Evolutionary conservation across 2,888 invertebrate genomes (phyloP), one percentile per base, ranked within the genome.

Genomic region (Archips xylosteana): DNA sequence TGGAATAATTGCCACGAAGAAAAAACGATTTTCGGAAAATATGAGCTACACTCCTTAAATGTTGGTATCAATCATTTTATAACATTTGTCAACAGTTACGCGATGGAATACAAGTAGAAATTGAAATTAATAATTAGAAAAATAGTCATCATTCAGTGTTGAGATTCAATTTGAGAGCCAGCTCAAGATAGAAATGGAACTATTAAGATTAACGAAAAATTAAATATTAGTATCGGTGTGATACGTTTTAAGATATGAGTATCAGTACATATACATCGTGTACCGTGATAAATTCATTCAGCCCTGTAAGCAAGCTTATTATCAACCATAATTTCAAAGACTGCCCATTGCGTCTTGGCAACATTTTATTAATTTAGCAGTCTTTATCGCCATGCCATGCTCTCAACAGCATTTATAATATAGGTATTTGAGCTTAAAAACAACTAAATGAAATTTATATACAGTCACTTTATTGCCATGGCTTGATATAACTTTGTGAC

Each of bases 281-380:
- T 51, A 69, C 62, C 49, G 42, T 64, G 34, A 74, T 70, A 65
- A 70, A 65, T 74, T 69, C 59, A 73, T 61, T 51, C 32, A 64
- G 73, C 74, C 74, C 69, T 65, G 73, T 73, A 74, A 70, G 69
- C 51, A 74, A 70, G 74, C 74, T 70, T 63, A 34, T 72, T 54
- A 15, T 12, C 3, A 32, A 64, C 59, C 49, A 57, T 23, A 63
- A 51, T 65, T 61, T 39, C 15, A n/a, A 65, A 51, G 23, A n/a
- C 10, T 57, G 5, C 32, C 54, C 12, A 2, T 54, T 9, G 13
- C 15, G 51, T 0, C 15, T 9, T 54, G 51, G 51, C 23, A 54
- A 54, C 54, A 23, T 54, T 54, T 54, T 15, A 15, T 5, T 23
- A 4, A 15, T 23, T 54, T 23, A 23, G 0, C 54, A 13, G 23